Evolutionary conservation across 2,888 invertebrate species (phyloP).

Genomic region (Clitarchus hookeri): DNA sequence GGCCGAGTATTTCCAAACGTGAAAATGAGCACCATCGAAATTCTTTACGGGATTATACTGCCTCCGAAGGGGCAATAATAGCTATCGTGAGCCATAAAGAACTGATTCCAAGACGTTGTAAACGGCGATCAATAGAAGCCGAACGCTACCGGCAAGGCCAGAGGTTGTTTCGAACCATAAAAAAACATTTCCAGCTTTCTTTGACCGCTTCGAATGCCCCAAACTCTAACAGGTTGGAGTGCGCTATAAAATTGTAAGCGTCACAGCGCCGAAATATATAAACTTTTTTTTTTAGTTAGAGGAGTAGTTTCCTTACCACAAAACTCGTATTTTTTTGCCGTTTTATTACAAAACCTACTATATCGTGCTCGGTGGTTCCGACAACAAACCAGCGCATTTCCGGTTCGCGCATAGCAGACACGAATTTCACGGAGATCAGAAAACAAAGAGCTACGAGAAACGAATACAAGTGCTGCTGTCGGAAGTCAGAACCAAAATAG

Average conservation of each 20-base stretch:
- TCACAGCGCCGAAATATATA: neutral
- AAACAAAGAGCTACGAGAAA: neutral
- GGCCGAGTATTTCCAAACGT: neutral
- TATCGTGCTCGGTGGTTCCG: neutral
- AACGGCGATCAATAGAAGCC: neutral
- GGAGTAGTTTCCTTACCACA: neutral
- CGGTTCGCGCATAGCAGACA: neutral
- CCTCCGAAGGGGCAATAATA: neutral
- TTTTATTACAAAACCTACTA: neutral
- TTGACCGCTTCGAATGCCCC: neutral
- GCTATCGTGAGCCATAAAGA: neutral
- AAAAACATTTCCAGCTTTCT: neutral
- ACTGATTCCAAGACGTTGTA: neutral
- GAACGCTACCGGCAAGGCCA: constrained; percentile 14
- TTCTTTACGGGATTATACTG: neutral
- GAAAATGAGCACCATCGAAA: neutral
- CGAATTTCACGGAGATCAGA: neutral
- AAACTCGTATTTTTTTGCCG: neutral
- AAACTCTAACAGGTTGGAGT: constrained; percentile 10
- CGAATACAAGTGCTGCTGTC: too few species aligned
- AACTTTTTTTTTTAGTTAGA: neutral
- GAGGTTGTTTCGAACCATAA: neutral
- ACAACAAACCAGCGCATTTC: neutral
- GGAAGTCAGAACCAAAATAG: too few species aligned
- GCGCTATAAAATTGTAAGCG: neutral